Evolutionary conservation across 2,888 invertebrate genomes (phyloP).

Genomic region (Halocaridina rubra): DNA sequence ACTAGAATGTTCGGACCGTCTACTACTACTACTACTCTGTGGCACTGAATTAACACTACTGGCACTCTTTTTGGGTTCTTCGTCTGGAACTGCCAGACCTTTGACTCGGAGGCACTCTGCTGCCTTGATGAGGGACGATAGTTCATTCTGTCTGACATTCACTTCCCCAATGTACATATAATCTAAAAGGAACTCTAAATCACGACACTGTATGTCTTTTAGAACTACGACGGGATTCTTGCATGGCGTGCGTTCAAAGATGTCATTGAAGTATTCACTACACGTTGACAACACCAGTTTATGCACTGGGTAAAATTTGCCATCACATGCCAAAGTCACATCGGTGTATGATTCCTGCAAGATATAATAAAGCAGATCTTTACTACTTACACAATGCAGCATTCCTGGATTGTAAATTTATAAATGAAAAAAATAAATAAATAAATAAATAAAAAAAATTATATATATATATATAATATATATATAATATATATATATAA

Average conservation of each 20-base stretch:
- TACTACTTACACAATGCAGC: neutral
- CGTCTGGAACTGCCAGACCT: slow-evolving; percentile 60
- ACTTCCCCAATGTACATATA: slow-evolving; percentile 63
- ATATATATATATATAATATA: neutral
- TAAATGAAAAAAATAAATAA: neutral
- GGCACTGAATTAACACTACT: slow-evolving; percentile 20
- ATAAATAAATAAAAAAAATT: neutral
- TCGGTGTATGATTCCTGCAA: slow-evolving; percentile 60
- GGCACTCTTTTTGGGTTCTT: slow-evolving; percentile 48
- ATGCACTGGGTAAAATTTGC: slow-evolving; percentile 60
- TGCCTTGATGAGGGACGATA: slow-evolving; percentile 57
- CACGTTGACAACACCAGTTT: slow-evolving; percentile 60
- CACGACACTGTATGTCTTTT: slow-evolving; percentile 58
- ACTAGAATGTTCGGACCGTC: slow-evolving; percentile 42
- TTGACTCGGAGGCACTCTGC: slow-evolving; percentile 60
- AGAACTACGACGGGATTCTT: slow-evolving; percentile 58
- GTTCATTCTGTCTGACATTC: slow-evolving; percentile 60
- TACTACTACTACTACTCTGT: neutral
- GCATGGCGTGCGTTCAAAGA: slow-evolving; percentile 61
- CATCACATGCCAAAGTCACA: slow-evolving; percentile 58
- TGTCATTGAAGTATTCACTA: slow-evolving; percentile 60
- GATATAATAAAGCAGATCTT: neutral
- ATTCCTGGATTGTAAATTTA: neutral
- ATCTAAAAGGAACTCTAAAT: slow-evolving; percentile 57
- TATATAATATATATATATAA: neutral